Conservation (phyloP, 1,140 invertebrate species). For the Nephotettix cincticeps region DNA sequence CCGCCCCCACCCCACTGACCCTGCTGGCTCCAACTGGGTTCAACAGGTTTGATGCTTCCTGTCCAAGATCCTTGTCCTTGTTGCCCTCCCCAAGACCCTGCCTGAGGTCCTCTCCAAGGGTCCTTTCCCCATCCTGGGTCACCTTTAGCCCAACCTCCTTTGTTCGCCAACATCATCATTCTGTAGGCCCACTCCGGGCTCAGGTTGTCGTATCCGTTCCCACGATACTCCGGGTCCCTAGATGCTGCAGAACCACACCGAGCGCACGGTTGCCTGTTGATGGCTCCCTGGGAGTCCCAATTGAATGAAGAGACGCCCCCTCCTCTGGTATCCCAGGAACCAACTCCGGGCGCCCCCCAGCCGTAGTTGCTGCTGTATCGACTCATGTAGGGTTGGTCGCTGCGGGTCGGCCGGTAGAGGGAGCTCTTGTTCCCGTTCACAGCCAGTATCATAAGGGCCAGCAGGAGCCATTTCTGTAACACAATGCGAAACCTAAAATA, state of each 20-base stretch:
- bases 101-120: not conserved
- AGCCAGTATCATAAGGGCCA: not conserved
- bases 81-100: not conserved
- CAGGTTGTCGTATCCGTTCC: constrained; percentile 42
- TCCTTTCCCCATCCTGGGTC: constrained; percentile 2
- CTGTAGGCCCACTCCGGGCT: constrained; percentile 40
- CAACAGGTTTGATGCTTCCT: not conserved
- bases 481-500: too few relatives aligned
- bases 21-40: not conserved
- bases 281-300: constrained; percentile 29
- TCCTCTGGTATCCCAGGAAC: constrained; percentile 30
- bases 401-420: constrained; percentile 1
- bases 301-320: constrained; percentile 33
- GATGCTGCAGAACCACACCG: constrained; percentile 11
- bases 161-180: constrained; percentile 19
- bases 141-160: constrained; percentile 7
- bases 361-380: constrained; percentile 18
- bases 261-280: not conserved
- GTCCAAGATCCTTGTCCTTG: not conserved
- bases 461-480: constrained; percentile 1
- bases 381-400: constrained; percentile 9
- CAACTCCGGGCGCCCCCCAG: constrained; percentile 19
- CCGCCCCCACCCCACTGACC: not conserved
- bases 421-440: not conserved
- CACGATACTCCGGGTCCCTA: constrained; percentile 34